Conservation (phyloP, 2,888 invertebrate genomes). For the Lacanobia wlatinum region DNA sequence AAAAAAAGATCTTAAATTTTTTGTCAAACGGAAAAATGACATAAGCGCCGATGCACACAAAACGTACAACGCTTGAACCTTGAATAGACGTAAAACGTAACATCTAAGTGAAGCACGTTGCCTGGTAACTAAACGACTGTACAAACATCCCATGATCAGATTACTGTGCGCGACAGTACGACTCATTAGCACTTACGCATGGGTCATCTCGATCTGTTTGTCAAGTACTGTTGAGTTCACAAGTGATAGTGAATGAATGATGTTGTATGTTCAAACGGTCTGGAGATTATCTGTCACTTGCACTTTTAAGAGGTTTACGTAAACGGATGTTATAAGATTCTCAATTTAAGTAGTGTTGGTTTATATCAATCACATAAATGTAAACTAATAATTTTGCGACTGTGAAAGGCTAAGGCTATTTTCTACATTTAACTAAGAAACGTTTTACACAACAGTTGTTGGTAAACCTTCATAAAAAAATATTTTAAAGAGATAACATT, state of each 20-base stretch:
- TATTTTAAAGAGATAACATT: background rate
- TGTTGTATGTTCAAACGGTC: constrained; percentile 22
- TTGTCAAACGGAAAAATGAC: background rate
- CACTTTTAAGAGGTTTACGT: background rate
- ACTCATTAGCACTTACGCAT: constrained; percentile 54
- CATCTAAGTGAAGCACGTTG: constrained; percentile 14
- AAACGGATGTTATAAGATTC: background rate
- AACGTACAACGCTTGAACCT: constrained; percentile 1
- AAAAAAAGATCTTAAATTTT: background rate
- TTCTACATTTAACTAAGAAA: too few species aligned
- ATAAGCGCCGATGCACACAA: background rate
- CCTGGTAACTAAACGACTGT: constrained; percentile 21
- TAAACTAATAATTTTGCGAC: too few species aligned
- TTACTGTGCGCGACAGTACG: constrained; percentile 51
- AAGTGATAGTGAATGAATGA: constrained; percentile 44
- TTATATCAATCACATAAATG: too few species aligned
- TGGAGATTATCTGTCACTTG: constrained; percentile 21
- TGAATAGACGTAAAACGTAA: background rate
- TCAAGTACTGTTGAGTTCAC: constrained; percentile 47
- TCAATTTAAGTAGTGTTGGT: background rate
- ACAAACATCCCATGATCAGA: constrained; percentile 56
- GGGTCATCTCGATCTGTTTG: constrained; percentile 17
- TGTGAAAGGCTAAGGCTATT: too few species aligned
- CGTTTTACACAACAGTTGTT: too few species aligned
- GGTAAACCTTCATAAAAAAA: too few species aligned